Evolutionary conservation across 2,113 vertebrate species (phyloP), one percentile per base, ranked within the genome.

Genomic region (Leptocoma aspasia): DNA sequence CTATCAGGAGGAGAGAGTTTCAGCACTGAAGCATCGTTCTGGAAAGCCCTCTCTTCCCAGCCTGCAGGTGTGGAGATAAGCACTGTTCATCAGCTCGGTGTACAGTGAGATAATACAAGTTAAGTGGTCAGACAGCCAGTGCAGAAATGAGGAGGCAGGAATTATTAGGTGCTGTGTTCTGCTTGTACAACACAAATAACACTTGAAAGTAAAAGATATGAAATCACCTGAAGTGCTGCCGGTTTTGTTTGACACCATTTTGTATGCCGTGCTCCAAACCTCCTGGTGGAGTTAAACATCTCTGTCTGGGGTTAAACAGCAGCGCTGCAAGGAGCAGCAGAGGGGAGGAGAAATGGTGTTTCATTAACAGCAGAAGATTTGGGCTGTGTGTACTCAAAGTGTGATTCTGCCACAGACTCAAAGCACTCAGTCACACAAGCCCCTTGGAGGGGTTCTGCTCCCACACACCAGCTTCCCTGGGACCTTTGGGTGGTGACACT

Each of bases 31-130:
- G 39, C 44, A 44, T 30, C 2, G 0, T 12, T 88, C 49, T 90
- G 78, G 70, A 92, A 92, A 89, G 23, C 35, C n/a, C 65, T 72
- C 30, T 68, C 53, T 85, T 87, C 78, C 59, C 89, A 65, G 45
- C 6, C 45, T 50, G n/a, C 31, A 65, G 63, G 15, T 72, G 57
- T 57, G 69, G 81, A 76, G 77, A 53, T 79, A 50, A 75, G 27
- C 37, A 11, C 30, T 21, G 28, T 22, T 86, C 41, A 2, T 42
- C 1, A 0, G 31, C 50, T 53, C 10, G 2, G 41, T 1, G 1
- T 24, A 6, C 4, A 8, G 30, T 6, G 45, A 60, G 53, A 45
- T 64, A 64, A 57, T 13, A 5, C 15, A 42, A 70, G 53, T 69
- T 82, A 54, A 21, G 28, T 21, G 60, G 33, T 78, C 77, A 70